Evolutionary conservation across 2,888 invertebrate species (phyloP).

Genomic region (Liodrosophila aerea): DNA sequence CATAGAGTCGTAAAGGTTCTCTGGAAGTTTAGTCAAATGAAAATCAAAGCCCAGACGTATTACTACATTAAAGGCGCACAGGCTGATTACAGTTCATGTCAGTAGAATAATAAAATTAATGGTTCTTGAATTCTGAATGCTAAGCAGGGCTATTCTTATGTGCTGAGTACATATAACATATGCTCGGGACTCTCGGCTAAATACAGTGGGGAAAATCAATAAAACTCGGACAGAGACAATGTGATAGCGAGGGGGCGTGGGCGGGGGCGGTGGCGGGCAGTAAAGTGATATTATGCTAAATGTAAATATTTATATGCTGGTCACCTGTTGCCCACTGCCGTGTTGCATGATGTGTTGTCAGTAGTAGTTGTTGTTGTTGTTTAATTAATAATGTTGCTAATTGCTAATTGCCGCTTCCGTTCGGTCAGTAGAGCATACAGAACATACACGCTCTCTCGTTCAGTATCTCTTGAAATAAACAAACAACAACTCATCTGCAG

Average conservation of each 20-base stretch:
- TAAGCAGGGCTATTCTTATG: slow-evolving; percentile 13
- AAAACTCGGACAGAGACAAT: slow-evolving; percentile 5
- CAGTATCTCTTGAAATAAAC: background rate
- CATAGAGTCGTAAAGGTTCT: too few species aligned
- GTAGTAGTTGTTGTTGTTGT: slow-evolving; percentile 27
- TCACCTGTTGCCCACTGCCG: slow-evolving; percentile 34
- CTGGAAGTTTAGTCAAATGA: too few species aligned
- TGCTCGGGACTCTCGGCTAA: slow-evolving; percentile 16
- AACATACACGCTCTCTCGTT: background rate
- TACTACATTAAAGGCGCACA: too few species aligned
- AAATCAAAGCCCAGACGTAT: too few species aligned
- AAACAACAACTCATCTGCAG: background rate
- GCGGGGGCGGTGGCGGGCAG: background rate
- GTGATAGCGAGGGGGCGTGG: background rate
- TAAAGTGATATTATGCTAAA: slow-evolving; percentile 33
- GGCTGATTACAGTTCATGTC: background rate
- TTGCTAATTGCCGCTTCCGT: slow-evolving; percentile 49
- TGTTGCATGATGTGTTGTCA: slow-evolving; percentile 26
- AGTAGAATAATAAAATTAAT: slow-evolving; percentile 3
- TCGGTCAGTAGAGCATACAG: background rate
- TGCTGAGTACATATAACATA: slow-evolving; percentile 34
- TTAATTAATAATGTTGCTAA: slow-evolving; percentile 48
- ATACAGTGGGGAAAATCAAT: slow-evolving; percentile 37
- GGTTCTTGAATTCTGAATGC: background rate
- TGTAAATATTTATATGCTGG: slow-evolving; percentile 44